Percentiles rank a stretch among this genome's conserved stretches.
phyloP scores from a whole-genome alignment of 1,140 invertebrate genomes.

The Brevipalpus yothersi region DNA sequence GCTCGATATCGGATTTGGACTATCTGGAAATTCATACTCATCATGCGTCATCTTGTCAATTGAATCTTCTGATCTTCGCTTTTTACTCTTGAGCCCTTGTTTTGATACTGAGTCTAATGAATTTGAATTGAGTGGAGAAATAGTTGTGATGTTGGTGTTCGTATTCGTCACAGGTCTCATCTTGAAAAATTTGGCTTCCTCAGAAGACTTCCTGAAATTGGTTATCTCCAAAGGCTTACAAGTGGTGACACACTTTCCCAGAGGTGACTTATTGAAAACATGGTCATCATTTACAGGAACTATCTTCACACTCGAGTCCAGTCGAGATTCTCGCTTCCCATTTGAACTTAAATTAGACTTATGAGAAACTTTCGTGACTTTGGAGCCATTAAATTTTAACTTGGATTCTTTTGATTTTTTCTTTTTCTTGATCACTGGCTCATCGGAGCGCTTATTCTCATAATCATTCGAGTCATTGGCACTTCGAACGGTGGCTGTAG shows the following conservation, averaged over 20 bases:
- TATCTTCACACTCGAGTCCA: neutral
- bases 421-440: neutral
- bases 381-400: neutral
- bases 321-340: neutral
- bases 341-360: neutral
- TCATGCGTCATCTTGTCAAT: slow-evolving; percentile 10
- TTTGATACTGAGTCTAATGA: neutral
- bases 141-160: slow-evolving; percentile 1
- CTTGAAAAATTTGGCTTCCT: slow-evolving; percentile 3
- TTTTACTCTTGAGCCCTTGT: neutral
- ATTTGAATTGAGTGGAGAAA: neutral
- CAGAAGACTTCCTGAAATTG: neutral
- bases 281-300: neutral
- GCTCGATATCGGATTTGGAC: neutral
- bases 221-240: neutral
- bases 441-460: neutral
- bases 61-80: neutral
- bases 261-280: neutral
- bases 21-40: slow-evolving; percentile 7
- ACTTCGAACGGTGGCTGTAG: neutral
- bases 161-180: slow-evolving; percentile 2
- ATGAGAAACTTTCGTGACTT: too few species aligned
- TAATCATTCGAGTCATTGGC: neutral
- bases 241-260: neutral
- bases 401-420: neutral